Conservation (phyloP, 2,888 invertebrate genomes). For the Eulithis testata region DNA sequence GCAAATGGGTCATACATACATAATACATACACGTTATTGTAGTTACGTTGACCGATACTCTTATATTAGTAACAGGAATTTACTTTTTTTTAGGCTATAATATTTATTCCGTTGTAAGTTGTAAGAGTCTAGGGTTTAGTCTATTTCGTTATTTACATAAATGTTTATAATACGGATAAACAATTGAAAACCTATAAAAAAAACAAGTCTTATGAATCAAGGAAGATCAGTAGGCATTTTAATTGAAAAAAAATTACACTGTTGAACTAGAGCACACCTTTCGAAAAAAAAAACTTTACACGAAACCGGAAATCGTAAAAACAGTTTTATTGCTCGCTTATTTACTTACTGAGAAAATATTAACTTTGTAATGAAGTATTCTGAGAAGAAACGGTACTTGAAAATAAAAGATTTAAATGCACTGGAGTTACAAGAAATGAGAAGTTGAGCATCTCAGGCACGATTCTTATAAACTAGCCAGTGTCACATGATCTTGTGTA, state of each 20-base stretch:
- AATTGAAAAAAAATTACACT: conserved; percentile 26
- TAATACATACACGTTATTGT: conserved; percentile 8
- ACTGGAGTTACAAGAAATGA: not conserved
- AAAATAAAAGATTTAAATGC: conserved; percentile 7
- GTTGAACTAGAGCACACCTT: conserved; percentile 31
- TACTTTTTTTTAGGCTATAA: too few species aligned
- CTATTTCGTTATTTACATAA: too few species aligned
- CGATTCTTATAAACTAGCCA: too few species aligned
- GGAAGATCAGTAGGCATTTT: conserved; percentile 13
- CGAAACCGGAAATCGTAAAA: conserved; percentile 39
- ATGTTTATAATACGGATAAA: too few species aligned
- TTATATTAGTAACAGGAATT: conserved; percentile 1
- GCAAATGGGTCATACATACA: conserved; percentile 44
- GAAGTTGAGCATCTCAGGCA: not conserved
- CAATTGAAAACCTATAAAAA: too few species aligned
- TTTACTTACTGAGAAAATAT: conserved; percentile 38
- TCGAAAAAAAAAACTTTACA: conserved; percentile 30
- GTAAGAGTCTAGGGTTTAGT: too few species aligned
- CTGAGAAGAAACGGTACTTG: conserved; percentile 29
- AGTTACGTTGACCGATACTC: conserved; percentile 10
- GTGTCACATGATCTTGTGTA: too few species aligned
- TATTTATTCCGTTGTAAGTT: too few species aligned
- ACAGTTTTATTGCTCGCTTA: conserved; percentile 34
- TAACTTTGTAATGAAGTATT: conserved; percentile 30
- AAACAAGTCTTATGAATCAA: not conserved